Conservation (phyloP, 2,113 vertebrate genomes). For the Climacteris rufus region DNA sequence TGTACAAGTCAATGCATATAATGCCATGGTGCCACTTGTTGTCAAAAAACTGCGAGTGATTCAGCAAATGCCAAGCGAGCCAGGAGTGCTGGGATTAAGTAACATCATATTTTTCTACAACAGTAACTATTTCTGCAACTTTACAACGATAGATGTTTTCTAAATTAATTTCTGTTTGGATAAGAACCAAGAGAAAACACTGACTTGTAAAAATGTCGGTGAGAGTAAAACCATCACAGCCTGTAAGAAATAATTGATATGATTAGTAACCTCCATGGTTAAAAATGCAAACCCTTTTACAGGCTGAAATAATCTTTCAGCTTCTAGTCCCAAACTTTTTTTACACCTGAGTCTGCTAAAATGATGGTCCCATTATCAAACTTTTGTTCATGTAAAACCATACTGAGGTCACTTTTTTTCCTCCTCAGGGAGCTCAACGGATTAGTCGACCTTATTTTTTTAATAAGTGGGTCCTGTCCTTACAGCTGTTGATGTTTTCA, state of each 20-base stretch:
- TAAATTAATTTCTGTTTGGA: neutral
- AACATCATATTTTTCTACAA: neutral
- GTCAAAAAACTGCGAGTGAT: neutral
- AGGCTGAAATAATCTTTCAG: neutral
- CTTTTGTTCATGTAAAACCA: neutral
- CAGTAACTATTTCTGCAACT: neutral
- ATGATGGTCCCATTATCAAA: neutral
- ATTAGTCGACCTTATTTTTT: neutral
- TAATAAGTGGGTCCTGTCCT: neutral
- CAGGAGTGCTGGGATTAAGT: neutral
- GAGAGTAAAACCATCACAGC: neutral
- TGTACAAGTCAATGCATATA: neutral
- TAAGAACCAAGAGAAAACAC: neutral
- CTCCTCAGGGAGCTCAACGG: neutral
- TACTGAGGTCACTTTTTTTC: neutral
- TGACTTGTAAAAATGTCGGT: neutral
- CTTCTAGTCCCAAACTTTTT: neutral
- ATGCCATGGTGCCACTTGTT: neutral
- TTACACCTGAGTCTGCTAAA: neutral
- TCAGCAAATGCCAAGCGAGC: neutral
- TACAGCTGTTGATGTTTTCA: conserved; percentile 15
- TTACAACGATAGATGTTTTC: neutral
- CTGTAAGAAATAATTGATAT: neutral
- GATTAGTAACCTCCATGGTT: neutral
- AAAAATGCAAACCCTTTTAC: neutral